Base-by-base conservation (phyloP, 1,140 invertebrate genomes). In the Oryzaephilus surinamensis region DNA sequence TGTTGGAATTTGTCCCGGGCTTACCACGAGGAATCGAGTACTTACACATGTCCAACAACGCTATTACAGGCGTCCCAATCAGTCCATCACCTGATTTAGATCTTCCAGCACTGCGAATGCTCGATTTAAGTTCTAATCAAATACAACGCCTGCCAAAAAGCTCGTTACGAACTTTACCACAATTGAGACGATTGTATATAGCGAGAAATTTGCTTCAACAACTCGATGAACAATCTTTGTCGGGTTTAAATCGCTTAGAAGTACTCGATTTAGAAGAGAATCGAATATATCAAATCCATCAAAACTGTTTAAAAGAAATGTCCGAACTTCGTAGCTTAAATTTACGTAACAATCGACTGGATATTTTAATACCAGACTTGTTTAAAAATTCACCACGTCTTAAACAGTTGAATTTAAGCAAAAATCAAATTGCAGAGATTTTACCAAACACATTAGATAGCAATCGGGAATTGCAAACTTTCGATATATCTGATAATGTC, bases 401-500 rank as follows among this genome's bases (percentile, higher is more conserved):
- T 16, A 74, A 76, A 38, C 67, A 65, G 39, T 49, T 92, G 6
- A 82, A 89, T 62, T 55, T 91, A 1, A 85, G 80, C 35, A 73
- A 75, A 45, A 93, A 92, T 58, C 74, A 77, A 50, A 61, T 91
- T 15, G 73, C 74, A 15, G 77, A 72, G 54, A 74, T 86, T 42
- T 70, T 72, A 1, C 69, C 73, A 3, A 68, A 68, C 1, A 71
- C 74, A 10, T 76, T 90, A 15, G 67, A 72, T 14, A 74, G 69
- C 45, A 74, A 76, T 8, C 73, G 76, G 41, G 71, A 80, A 27
- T 63, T 91, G 36, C 71, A 81, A 61, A 73, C 76, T 45, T 52
- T 92, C 3, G 78, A 85, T 57, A 70, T 85, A 31, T 85, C 86
- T 4, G 74, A 83, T 42, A 92, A 92, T 61, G 72, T 73, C 42